phyloP scores from a whole-genome alignment of 2,888 invertebrate species.

The Hoplodrina ambigua region DNA sequence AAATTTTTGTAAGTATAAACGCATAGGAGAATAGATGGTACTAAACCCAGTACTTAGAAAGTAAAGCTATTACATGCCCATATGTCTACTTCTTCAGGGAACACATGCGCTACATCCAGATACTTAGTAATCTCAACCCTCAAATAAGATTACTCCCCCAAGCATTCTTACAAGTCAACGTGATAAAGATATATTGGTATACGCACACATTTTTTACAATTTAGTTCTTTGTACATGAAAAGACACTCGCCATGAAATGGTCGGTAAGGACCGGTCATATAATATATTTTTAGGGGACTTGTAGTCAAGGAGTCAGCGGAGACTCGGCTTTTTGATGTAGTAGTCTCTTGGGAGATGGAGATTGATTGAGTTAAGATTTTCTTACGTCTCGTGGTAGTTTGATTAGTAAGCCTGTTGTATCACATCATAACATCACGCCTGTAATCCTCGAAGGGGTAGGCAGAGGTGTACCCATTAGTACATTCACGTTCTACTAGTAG shows the following conservation, averaged over 20 bases:
- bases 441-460: too few species aligned
- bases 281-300: background rate
- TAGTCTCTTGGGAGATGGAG: background rate
- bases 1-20: too few species aligned
- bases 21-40: too few species aligned
- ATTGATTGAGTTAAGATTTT: background rate
- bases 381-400: background rate
- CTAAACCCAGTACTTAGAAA: too few species aligned
- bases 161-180: conserved; percentile 39
- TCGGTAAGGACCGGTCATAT: conserved; percentile 28
- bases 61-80: too few species aligned
- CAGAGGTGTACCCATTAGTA: too few species aligned
- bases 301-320: background rate
- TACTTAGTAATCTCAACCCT: background rate
- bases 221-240: conserved; percentile 67
- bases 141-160: conserved; percentile 24
- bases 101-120: background rate
- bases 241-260: conserved; percentile 65
- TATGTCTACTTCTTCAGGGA: background rate
- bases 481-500: too few species aligned
- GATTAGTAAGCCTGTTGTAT: background rate
- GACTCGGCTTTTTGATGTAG: background rate
- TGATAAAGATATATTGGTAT: conserved; percentile 66
- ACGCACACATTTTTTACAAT: conserved; percentile 71
- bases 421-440: too few species aligned